Conservation (phyloP, 2,888 invertebrate species). For the Ennomos erosarius region DNA sequence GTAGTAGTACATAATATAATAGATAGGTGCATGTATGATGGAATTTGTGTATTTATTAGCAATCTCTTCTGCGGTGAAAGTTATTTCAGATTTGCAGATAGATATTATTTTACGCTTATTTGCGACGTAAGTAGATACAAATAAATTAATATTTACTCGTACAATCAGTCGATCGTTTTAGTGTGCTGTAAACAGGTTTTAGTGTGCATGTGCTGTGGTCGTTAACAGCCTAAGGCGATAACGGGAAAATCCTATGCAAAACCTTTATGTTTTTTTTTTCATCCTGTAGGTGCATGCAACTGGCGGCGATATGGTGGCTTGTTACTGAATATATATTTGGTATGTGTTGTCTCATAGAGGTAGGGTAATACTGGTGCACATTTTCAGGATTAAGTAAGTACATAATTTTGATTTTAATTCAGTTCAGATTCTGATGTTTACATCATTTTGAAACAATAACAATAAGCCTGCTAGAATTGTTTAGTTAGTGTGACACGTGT, state of each 20-base stretch:
- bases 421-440: no score
- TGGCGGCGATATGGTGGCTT: constrained; percentile 1
- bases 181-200: constrained; percentile 42
- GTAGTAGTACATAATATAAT: no score
- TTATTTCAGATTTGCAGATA: constrained; percentile 17
- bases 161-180: constrained; percentile 46
- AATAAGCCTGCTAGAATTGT: no score
- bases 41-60: neutral
- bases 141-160: constrained; percentile 14
- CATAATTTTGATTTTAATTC: neutral
- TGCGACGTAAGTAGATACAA: constrained; percentile 11
- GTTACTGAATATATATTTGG: neutral
- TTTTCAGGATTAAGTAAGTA: neutral
- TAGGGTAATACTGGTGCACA: constrained; percentile 7
- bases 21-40: neutral
- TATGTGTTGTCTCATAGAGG: constrained; percentile 3
- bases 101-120: no score
- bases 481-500: no score
- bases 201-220: constrained; percentile 37
- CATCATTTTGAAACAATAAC: no score
- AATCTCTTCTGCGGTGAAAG: constrained; percentile 11
- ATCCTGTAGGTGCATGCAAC: constrained; percentile 12
- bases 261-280: constrained; percentile 18
- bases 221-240: constrained; percentile 45
- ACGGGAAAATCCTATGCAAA: constrained; percentile 45